Evolutionary conservation across 2,888 invertebrate genomes (phyloP).

Genomic region (Drosophila setosimentum): DNA sequence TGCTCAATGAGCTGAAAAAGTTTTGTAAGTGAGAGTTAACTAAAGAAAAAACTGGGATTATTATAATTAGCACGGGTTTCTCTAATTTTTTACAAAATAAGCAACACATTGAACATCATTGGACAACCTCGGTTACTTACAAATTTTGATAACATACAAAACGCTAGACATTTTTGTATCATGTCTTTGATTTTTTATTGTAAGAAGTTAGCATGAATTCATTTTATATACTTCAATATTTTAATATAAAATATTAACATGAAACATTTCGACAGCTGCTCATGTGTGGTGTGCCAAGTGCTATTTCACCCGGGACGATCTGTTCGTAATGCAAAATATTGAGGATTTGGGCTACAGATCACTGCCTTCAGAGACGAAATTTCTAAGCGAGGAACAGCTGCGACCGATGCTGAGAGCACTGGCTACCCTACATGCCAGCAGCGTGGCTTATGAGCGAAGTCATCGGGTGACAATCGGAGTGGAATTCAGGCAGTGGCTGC

Average conservation of each 20-base stretch:
- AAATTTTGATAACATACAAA: background rate
- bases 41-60: background rate
- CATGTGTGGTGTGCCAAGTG: constrained; percentile 82
- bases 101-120: background rate
- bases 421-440: constrained; percentile 84
- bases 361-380: constrained; percentile 39
- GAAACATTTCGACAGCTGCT: constrained; percentile 45
- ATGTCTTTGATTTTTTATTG: no score
- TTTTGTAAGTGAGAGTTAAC: constrained; percentile 63
- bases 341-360: constrained; percentile 70
- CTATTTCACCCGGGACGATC: constrained; percentile 80
- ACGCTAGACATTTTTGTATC: background rate
- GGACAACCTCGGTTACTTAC: fast-evolving
- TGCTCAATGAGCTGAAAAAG: constrained; percentile 68
- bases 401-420: constrained; percentile 80
- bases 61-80: background rate
- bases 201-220: background rate
- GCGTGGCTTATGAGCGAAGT: constrained; percentile 83
- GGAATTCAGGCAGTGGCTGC: constrained; percentile 59
- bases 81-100: background rate
- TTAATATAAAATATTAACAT: background rate
- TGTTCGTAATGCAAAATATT: constrained; percentile 85
- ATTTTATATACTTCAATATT: background rate
- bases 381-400: constrained; percentile 80
- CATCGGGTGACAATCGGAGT: constrained; percentile 67